phyloP scores from a whole-genome alignment of 2,113 vertebrate genomes.

The Turnix velox region DNA sequence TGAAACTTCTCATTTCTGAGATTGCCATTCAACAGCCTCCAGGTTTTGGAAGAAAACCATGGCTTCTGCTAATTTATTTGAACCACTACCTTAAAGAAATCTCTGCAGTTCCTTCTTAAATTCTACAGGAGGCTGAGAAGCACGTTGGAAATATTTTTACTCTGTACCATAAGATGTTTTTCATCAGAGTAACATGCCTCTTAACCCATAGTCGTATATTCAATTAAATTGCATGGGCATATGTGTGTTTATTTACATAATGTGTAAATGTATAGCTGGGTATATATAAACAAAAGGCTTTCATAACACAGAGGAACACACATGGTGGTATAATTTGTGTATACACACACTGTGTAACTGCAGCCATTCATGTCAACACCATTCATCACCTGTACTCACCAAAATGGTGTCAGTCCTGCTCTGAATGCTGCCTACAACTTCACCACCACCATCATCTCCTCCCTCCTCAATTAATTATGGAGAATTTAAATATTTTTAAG shows the following conservation, averaged over 20 bases:
- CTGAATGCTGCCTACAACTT: neutral
- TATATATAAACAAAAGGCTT: slow-evolving; percentile 66
- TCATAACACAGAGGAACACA: slow-evolving; percentile 64
- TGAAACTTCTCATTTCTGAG: neutral
- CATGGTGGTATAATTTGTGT: slow-evolving; percentile 59
- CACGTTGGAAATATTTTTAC: slow-evolving; percentile 34
- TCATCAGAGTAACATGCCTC: slow-evolving; percentile 62
- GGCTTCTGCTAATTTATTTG: neutral
- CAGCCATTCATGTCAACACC: slow-evolving; percentile 58
- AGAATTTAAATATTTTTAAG: slow-evolving; percentile 59
- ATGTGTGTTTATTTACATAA: slow-evolving; percentile 68
- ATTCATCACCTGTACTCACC: slow-evolving; percentile 64
- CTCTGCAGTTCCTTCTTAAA: slow-evolving; percentile 55
- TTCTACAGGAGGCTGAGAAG: slow-evolving; percentile 51
- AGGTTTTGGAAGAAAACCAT: neutral
- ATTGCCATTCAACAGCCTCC: neutral
- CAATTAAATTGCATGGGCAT: slow-evolving; percentile 65
- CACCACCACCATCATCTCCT: slow-evolving; percentile 6
- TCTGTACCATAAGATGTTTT: slow-evolving; percentile 63
- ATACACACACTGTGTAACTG: slow-evolving; percentile 40
- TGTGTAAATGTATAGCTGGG: slow-evolving; percentile 67
- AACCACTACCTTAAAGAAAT: slow-evolving; percentile 35
- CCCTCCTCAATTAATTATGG: slow-evolving; percentile 53
- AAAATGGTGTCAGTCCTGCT: slow-evolving; percentile 19
- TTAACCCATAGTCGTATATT: slow-evolving; percentile 59